Evolutionary conservation across 1,140 invertebrate genomes (phyloP), one percentile per base, ranked within the genome.

Genomic region (Drosophila kurseongensis): DNA sequence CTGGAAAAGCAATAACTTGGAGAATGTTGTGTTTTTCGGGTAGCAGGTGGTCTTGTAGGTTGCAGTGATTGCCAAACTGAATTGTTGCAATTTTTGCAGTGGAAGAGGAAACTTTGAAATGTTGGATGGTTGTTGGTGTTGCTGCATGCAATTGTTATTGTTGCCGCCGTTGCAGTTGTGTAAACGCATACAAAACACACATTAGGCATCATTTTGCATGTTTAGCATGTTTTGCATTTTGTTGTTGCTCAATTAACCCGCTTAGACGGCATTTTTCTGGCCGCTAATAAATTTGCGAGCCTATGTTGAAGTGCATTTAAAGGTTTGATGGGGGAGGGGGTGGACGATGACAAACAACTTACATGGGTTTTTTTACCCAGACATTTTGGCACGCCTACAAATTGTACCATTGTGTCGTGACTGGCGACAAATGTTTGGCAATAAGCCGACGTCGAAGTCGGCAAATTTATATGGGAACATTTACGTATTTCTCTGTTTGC

Each of bases 161-260:
- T 42, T 41, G 52, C 29, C 47, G 29, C 27, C 32, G 47, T 35
- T 65, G 65, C 57, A 69, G 69, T 80, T 75, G 77, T 65, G 60
- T 52, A 61, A 75, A 75, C 47, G 66, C 69, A 85, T 61, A 86
- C 58, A 83, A 78, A 74, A 78, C 55, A 83, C 62, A 82, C 59
- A 78, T 74, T 50, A 78, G 60, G 58, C 60, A 69, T 69, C 67
- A 36, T 71, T 71, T 71, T 58, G 67, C 51, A 41, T 69, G 48
- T 69, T 69, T 69, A 69, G 67, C 63, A 67, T 68, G 66, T 73
- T 88, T 86, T 83, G 67, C 83, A 88, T 86, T 79, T 77, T 88
- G 61, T 79, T 69, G 73, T 86, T 88, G 67, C 83, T 79, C 75
- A 88, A 86, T 86, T 86, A 86, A 88, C 83, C 83, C 78, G 56